phyloP scores from a whole-genome alignment of 2,797 vertebrate species.

The Chromobotia macracanthus region DNA sequence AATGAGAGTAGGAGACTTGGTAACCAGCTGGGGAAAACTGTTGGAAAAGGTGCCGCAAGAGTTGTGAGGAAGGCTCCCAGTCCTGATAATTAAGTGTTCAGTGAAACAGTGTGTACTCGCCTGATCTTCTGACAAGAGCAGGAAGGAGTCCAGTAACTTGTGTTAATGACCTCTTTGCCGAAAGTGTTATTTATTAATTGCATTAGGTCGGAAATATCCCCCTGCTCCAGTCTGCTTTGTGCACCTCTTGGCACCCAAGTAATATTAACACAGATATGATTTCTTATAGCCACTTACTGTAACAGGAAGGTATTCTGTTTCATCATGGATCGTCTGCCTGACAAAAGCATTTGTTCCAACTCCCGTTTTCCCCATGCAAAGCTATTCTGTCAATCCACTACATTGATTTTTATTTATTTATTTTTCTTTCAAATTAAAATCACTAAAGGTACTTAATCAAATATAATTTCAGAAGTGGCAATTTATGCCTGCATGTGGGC shows the following conservation, averaged over 20 bases:
- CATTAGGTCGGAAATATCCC: conserved; percentile 49
- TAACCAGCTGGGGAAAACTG: conserved; percentile 57
- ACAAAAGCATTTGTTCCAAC: conserved; percentile 57
- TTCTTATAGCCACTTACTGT: conserved; percentile 60
- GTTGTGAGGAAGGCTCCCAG: conserved; percentile 51
- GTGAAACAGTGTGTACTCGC: conserved; percentile 45
- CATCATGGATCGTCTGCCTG: conserved; percentile 51
- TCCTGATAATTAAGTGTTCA: conserved; percentile 56
- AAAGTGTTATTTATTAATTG: conserved; percentile 66
- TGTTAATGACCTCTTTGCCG: conserved; percentile 66
- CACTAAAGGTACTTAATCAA: conserved; percentile 49
- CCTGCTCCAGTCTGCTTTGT: conserved; percentile 55
- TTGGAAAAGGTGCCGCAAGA: conserved; percentile 50
- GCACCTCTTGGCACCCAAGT: conserved; percentile 46
- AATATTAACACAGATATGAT: conserved; percentile 59
- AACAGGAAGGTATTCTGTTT: conserved; percentile 59
- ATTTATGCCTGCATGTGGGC: conserved; percentile 59
- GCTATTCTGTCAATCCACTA: conserved; percentile 35
- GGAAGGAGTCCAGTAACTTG: conserved; percentile 62
- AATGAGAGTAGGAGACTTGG: conserved; percentile 29
- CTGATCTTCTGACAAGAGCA: conserved; percentile 59
- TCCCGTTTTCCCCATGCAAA: conserved; percentile 25
- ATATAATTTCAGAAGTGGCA: conserved; percentile 49
- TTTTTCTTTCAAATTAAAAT: conserved; percentile 55
- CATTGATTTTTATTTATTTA: conserved; percentile 43